Evolutionary conservation across 2,113 vertebrate species (phyloP).

Genomic region (Syngnathus typhle): DNA sequence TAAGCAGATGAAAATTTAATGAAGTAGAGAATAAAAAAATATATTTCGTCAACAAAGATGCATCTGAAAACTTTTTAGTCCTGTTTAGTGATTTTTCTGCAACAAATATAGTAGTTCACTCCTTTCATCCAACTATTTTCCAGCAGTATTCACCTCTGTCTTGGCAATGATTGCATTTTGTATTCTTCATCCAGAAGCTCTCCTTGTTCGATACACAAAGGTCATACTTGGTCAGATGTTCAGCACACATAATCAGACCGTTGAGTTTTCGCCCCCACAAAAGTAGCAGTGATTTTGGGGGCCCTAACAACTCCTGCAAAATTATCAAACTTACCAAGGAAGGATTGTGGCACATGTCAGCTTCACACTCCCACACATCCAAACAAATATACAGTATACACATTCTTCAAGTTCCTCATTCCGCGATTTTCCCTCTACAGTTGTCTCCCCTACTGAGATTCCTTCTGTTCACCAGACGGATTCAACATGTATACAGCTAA

Average conservation of each 20-base stretch:
- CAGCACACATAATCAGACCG: constrained; percentile 51
- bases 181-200: constrained; percentile 25
- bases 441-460: constrained; percentile 32
- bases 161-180: constrained; percentile 6
- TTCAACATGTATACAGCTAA: constrained; percentile 60
- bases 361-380: constrained; percentile 18
- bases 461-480: constrained; percentile 61
- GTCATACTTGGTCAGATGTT: constrained; percentile 51
- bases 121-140: constrained; percentile 5
- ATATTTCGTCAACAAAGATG: background rate
- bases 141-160: constrained; percentile 24
- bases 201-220: constrained; percentile 50
- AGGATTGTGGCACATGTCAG: constrained; percentile 10
- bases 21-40: too few relatives aligned
- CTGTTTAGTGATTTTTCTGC: background rate
- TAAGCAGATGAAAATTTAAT: too few relatives aligned
- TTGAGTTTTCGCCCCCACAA: constrained; percentile 42
- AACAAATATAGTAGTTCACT: background rate
- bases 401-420: constrained; percentile 26
- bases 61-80: too few relatives aligned
- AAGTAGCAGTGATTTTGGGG: constrained; percentile 38
- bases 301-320: constrained; percentile 42
- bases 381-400: constrained; percentile 7
- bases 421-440: constrained; percentile 47
- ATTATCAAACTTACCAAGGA: constrained; percentile 31